Evolutionary conservation across 2,113 vertebrate species (phyloP).

Genomic region (Macrotus californicus): DNA sequence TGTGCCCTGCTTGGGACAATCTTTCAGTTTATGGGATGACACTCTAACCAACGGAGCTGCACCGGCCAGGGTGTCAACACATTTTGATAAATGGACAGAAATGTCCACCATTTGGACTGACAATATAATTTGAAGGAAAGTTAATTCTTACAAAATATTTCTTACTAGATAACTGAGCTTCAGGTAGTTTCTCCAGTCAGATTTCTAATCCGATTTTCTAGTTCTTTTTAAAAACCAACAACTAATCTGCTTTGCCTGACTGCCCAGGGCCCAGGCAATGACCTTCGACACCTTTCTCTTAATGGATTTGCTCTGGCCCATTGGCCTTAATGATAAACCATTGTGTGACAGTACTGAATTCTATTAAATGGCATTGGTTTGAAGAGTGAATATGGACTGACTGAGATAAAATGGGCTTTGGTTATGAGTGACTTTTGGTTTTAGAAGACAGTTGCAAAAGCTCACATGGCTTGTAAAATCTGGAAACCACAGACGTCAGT

Average conservation of each 20-base stretch:
- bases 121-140: background rate
- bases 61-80: background rate
- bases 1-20: too few species aligned
- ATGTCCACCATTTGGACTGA: background rate
- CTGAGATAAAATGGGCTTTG: background rate
- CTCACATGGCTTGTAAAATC: background rate
- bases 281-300: background rate
- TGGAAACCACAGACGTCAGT: background rate
- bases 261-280: background rate
- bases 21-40: too few species aligned
- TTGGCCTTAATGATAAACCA: background rate
- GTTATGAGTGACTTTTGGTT: background rate
- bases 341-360: background rate
- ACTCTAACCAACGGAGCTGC: too few species aligned
- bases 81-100: background rate
- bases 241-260: background rate
- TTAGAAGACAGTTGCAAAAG: constrained; percentile 2
- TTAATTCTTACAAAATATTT: constrained; percentile 16
- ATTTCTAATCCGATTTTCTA: background rate
- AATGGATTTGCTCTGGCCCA: background rate
- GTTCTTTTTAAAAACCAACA: background rate
- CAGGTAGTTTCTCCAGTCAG: background rate
- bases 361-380: background rate
- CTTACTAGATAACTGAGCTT: background rate
- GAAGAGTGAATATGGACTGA: background rate